These are phyloP conservation scores for Lordiphosa mommai DNA, from an alignment of 1,140 invertebrate species.

Conservation along the genomic window DNA sequence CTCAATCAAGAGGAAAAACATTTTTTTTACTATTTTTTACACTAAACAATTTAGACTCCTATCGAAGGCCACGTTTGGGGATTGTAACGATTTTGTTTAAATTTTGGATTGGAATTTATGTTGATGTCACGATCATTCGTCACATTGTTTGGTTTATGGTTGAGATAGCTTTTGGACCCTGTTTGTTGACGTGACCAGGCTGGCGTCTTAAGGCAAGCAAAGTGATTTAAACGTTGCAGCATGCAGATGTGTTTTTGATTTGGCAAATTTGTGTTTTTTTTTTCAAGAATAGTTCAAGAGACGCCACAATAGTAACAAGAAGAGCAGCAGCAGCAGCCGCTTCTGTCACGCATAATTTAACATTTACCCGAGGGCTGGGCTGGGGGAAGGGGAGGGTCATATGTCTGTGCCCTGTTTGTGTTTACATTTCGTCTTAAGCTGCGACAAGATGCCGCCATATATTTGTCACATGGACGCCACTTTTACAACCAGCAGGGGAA, in stretches of 20 bases:
- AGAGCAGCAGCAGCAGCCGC: conserved; percentile 6
- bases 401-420: conserved; percentile 48
- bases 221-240: conserved; percentile 50
- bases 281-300: conserved; percentile 26
- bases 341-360: conserved; percentile 62
- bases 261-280: conserved; percentile 27
- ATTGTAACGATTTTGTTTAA: too few relatives aligned
- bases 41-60: too few relatives aligned
- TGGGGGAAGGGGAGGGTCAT: background rate
- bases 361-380: conserved; percentile 14
- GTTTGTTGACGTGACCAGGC: conserved; percentile 30
- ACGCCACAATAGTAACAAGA: conserved; percentile 13
- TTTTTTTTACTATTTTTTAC: too few relatives aligned
- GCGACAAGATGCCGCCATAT: conserved; percentile 59
- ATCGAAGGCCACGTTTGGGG: too few relatives aligned
- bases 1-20: too few relatives aligned
- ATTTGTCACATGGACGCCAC: conserved; percentile 70
- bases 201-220: conserved; percentile 3
- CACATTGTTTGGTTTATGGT: conserved; percentile 40
- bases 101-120: too few relatives aligned
- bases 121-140: conserved; percentile 41
- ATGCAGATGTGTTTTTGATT: conserved; percentile 53
- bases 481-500: conserved; percentile 31
- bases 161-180: conserved; percentile 12
- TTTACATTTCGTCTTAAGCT: conserved; percentile 72